Conservation (phyloP, 2,797 vertebrate species). For the Ptychobarbus kaznakovi region DNA sequence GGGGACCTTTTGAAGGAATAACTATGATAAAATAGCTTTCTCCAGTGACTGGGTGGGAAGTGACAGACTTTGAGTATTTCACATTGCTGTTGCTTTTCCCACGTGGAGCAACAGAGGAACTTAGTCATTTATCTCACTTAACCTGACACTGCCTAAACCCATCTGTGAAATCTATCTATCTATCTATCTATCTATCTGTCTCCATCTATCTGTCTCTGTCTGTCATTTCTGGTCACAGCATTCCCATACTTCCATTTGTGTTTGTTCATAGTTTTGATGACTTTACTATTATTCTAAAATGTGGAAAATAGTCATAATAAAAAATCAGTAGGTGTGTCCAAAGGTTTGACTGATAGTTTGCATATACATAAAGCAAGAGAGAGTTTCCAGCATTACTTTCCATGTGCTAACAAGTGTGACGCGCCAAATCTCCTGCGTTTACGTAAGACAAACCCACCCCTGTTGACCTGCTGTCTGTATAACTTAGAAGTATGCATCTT, state of each 20-base stretch:
- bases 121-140: constrained; percentile 78
- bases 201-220: neutral
- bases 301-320: constrained; percentile 1
- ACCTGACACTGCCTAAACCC: constrained; percentile 76
- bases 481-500: constrained; percentile 3
- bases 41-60: neutral
- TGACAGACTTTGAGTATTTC: neutral
- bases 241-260: neutral
- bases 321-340: neutral
- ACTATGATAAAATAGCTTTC: constrained; percentile 23
- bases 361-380: neutral
- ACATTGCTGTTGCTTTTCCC: constrained; percentile 1
- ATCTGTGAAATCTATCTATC: constrained; percentile 69
- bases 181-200: neutral
- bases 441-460: constrained; percentile 11
- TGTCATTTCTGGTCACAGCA: neutral
- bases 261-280: neutral
- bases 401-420: neutral
- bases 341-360: neutral
- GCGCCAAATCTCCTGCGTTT: neutral
- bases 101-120: neutral
- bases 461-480: constrained; percentile 1
- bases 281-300: neutral
- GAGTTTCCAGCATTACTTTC: constrained; percentile 47
- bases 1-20: neutral